phyloP scores from a whole-genome alignment of 92 coral and sea anemone species.

The Heteractis magnifica region DNA sequence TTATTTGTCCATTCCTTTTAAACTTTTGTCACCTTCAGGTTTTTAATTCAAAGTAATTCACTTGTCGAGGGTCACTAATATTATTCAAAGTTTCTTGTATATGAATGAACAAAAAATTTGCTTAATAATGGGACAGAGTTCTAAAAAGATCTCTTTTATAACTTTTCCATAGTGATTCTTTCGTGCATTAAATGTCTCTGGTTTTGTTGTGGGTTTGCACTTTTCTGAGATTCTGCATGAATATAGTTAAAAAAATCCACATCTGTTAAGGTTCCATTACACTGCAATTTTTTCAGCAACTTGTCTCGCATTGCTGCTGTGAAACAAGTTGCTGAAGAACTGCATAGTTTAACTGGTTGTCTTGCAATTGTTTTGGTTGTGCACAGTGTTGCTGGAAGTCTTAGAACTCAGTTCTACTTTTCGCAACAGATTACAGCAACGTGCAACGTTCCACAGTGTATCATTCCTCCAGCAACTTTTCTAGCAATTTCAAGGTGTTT shows the following conservation, averaged over 20 bases:
- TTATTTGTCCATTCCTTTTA: conserved; percentile 1
- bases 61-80: neutral
- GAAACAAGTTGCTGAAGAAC: too few species aligned
- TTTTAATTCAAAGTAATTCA: neutral
- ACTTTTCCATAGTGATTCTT: neutral
- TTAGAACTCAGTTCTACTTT: too few species aligned
- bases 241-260: neutral
- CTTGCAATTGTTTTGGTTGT: too few species aligned
- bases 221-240: neutral
- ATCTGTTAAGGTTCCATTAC: neutral
- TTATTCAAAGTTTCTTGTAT: neutral
- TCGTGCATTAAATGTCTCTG: conserved; percentile 1
- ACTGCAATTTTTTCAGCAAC: neutral
- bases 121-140: neutral
- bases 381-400: too few species aligned
- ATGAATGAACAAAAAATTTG: neutral
- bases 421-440: too few species aligned
- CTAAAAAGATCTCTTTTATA: neutral
- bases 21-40: neutral
- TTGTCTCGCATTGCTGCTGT: too few species aligned
- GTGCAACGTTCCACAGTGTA: too few species aligned
- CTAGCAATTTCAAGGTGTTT: too few species aligned
- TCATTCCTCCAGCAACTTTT: too few species aligned
- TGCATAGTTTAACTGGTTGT: too few species aligned
- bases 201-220: neutral